Evolutionary conservation across 2,888 invertebrate species (phyloP).

Genomic region (Amiota minor): DNA sequence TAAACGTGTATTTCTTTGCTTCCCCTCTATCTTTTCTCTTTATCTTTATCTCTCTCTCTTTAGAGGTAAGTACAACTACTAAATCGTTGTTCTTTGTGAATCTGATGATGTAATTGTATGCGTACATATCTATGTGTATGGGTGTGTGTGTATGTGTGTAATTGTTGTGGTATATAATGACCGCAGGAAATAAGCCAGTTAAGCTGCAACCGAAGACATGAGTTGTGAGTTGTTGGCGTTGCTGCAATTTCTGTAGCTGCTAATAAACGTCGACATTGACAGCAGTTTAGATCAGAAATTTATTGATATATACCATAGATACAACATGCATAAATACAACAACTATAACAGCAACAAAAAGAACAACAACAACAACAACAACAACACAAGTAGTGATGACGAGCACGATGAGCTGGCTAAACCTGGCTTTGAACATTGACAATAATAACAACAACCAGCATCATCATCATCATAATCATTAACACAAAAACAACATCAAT

Average conservation of each 20-base stretch:
- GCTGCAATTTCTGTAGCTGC: slow-evolving; percentile 11
- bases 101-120: too few species aligned
- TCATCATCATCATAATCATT: too few species aligned
- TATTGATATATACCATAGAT: too few species aligned
- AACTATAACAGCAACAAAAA: slow-evolving; percentile 6
- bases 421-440: slow-evolving; percentile 20
- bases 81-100: too few species aligned
- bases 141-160: slow-evolving; percentile 18
- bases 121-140: background rate
- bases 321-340: background rate
- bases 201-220: slow-evolving; percentile 51
- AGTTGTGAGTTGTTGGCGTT: slow-evolving; percentile 52
- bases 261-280: slow-evolving; percentile 8
- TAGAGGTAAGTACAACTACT: background rate
- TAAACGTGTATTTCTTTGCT: background rate
- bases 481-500: slow-evolving; percentile 28
- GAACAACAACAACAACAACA: slow-evolving; percentile 31
- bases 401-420: background rate
- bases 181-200: slow-evolving; percentile 52
- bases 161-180: slow-evolving; percentile 7
- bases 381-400: background rate
- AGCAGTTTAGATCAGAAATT: slow-evolving; percentile 6
- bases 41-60: background rate
- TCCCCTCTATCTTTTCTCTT: slow-evolving; percentile 20
- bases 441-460: background rate